Evolutionary conservation across 1,140 invertebrate genomes (phyloP).

Genomic region (Eulimnadia texana): DNA sequence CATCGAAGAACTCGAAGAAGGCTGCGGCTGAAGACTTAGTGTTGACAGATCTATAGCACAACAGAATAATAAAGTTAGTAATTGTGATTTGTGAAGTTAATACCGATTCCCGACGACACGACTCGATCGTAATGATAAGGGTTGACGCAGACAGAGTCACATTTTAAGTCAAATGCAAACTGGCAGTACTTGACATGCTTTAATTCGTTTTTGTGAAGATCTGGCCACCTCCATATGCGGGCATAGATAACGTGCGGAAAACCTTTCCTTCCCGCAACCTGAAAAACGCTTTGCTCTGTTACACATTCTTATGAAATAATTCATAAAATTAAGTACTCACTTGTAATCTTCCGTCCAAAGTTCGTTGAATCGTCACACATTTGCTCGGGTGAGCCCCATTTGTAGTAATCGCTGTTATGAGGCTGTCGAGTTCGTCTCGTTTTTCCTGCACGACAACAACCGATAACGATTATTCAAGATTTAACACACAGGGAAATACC

Average conservation of each 20-base stretch:
- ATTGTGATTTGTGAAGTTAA: slow-evolving; percentile 19
- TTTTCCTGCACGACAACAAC: slow-evolving; percentile 49
- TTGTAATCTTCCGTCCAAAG: slow-evolving; percentile 93
- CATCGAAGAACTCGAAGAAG: slow-evolving; percentile 27
- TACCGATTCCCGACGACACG: slow-evolving; percentile 90
- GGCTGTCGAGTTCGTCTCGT: slow-evolving; percentile 88
- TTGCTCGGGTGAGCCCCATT: slow-evolving; percentile 93
- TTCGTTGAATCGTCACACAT: slow-evolving; percentile 97
- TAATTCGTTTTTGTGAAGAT: slow-evolving; percentile 96
- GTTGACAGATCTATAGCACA: slow-evolving; percentile 63
- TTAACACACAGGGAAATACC: slow-evolving; percentile 26
- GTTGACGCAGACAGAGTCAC: slow-evolving; percentile 96
- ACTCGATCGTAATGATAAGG: slow-evolving; percentile 99
- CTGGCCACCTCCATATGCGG: slow-evolving; percentile 96
- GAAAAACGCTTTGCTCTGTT: background rate
- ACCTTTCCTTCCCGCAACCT: slow-evolving; percentile 88
- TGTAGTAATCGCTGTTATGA: slow-evolving; percentile 96
- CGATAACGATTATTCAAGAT: background rate
- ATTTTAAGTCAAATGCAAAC: slow-evolving; percentile 82
- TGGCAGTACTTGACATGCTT: slow-evolving; percentile 95
- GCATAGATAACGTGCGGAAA: slow-evolving; percentile 99
- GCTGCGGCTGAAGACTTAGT: slow-evolving; percentile 49
- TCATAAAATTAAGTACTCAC: too few relatives aligned
- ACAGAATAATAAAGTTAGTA: slow-evolving; percentile 14
- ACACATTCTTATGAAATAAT: too few relatives aligned